Conservation (phyloP, 2,113 vertebrate species). For the Cinclus cinclus region DNA sequence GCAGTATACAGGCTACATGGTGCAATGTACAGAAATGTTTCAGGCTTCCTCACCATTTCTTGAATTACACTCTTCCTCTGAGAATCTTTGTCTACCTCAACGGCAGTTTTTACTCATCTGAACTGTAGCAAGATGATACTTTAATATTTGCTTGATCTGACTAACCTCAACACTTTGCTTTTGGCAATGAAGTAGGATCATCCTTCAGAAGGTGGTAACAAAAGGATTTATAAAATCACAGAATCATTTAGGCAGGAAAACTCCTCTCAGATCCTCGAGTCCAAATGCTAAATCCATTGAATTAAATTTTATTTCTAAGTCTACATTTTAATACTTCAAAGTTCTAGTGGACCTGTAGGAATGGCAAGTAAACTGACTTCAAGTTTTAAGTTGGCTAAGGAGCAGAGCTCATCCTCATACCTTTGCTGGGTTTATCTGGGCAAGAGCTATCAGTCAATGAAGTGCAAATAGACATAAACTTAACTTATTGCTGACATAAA, state of each 20-base stretch:
- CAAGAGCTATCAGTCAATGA: not conserved
- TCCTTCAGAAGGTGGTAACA: not conserved
- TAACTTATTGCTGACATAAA: not conserved
- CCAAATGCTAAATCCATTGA: not conserved
- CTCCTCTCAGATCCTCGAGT: not conserved
- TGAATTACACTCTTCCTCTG: not conserved
- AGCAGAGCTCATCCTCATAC: not conserved
- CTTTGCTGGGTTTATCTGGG: not conserved
- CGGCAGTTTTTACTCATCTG: not conserved
- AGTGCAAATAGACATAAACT: not conserved
- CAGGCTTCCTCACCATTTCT: not conserved
- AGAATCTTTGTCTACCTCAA: not conserved
- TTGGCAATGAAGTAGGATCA: not conserved
- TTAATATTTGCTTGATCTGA: not conserved
- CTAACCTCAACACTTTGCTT: not conserved
- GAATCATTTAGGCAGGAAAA: not conserved
- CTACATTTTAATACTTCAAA: not conserved
- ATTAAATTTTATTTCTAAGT: not conserved
- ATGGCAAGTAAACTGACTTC: not conserved
- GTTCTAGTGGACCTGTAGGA: not conserved
- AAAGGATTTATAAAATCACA: not conserved
- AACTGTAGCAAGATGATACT: not conserved
- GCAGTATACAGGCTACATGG: not conserved
- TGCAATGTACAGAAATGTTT: not conserved
- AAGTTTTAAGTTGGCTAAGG: not conserved